phyloP scores from a whole-genome alignment of 2,113 vertebrate species.

The Ctenodactylus gundi region DNA sequence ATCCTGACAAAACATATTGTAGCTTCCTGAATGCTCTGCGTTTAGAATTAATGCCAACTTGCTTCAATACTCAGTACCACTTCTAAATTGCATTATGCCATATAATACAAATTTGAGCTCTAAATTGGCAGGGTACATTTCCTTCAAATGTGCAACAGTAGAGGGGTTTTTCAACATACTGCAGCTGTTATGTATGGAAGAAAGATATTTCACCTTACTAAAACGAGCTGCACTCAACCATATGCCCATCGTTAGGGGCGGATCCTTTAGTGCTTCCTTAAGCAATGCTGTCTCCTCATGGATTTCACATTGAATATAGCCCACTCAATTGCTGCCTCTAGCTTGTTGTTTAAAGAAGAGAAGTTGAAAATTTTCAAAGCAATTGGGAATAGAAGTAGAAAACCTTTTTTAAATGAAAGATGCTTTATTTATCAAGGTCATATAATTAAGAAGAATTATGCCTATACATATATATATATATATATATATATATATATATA shows the following conservation, averaged over 20 bases:
- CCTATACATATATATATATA: neutral
- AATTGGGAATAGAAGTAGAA: neutral
- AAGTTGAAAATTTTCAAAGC: conserved; percentile 15
- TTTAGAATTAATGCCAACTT: conserved; percentile 72
- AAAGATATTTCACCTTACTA: conserved; percentile 71
- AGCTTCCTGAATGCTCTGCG: conserved; percentile 63
- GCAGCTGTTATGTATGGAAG: conserved; percentile 78
- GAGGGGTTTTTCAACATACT: conserved; percentile 53
- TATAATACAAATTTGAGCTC: conserved; percentile 65
- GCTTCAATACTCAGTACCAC: conserved; percentile 70
- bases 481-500: neutral
- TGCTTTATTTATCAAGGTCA: conserved; percentile 38
- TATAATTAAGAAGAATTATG: conserved; percentile 54
- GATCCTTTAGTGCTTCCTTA: conserved; percentile 59
- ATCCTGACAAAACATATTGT: conserved; percentile 69
- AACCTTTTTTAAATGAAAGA: conserved; percentile 3
- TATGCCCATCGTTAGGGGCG: conserved; percentile 48
- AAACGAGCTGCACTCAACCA: conserved; percentile 54
- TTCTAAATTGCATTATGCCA: conserved; percentile 71
- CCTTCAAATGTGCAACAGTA: conserved; percentile 55
- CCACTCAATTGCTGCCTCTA: conserved; percentile 77
- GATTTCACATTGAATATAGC: conserved; percentile 72
- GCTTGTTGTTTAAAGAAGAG: conserved; percentile 68
- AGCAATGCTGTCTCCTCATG: conserved; percentile 71
- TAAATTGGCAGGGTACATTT: conserved; percentile 76